A percentile compares a stretch with the other conserved stretches of the same genome.
These are phyloP conservation scores for Limosa lapponica DNA, from an alignment of 2,797 vertebrate genomes.

Conservation along the genomic window DNA sequence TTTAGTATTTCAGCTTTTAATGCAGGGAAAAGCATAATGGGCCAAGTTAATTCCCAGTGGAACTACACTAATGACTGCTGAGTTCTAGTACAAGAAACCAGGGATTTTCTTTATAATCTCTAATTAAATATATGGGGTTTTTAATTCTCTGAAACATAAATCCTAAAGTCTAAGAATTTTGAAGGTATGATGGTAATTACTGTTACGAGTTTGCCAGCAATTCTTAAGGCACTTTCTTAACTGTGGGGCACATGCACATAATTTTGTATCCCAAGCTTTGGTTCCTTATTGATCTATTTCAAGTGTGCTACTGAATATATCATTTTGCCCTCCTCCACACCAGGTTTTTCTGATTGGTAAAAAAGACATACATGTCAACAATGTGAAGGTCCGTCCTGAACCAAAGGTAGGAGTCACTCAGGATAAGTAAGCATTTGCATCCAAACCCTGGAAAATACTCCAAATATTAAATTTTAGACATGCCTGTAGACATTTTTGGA, in stretches of 20 bases:
- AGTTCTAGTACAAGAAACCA: neutral
- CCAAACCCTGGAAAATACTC: neutral
- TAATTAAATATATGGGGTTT: neutral
- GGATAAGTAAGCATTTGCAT: neutral
- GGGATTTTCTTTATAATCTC: neutral
- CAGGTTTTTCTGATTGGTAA: fast-evolving
- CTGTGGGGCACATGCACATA: neutral
- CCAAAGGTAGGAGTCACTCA: neutral
- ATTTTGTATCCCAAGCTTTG: neutral
- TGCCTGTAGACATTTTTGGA: neutral
- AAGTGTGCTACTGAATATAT: neutral
- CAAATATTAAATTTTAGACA: neutral
- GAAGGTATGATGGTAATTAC: neutral
- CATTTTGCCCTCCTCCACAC: neutral
- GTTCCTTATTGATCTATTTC: fast-evolving
- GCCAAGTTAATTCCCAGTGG: neutral
- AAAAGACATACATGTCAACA: neutral
- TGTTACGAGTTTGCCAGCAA: neutral
- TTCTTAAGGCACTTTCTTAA: neutral
- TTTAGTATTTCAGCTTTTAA: neutral
- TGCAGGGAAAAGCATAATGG: neutral
- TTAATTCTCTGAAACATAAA: neutral
- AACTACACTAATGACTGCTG: neutral
- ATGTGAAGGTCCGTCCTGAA: neutral
- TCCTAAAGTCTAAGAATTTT: neutral